Evolutionary conservation across 2,113 vertebrate species (phyloP).

Genomic region (Hippocampus mohnikei): DNA sequence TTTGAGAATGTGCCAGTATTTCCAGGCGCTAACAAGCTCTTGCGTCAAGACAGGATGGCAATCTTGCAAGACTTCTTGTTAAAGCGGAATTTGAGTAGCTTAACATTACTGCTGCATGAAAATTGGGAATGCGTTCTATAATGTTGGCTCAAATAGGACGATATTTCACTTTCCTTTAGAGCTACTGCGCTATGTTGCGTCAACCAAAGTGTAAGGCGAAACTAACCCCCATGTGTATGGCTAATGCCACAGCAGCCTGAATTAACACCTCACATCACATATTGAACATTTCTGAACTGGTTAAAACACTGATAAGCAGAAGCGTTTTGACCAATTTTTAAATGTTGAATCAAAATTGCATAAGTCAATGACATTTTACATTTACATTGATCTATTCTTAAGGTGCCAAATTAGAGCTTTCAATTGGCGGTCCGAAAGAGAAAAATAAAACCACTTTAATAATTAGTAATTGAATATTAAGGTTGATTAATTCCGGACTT

Average conservation of each 20-base stretch:
- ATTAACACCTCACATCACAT: too few relatives aligned
- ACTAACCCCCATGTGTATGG: too few relatives aligned
- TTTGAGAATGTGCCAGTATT: background rate
- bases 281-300: background rate
- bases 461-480: background rate
- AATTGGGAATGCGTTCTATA: background rate
- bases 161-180: background rate
- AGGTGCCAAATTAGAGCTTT: background rate
- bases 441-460: background rate
- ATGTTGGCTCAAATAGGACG: background rate
- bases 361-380: too few relatives aligned
- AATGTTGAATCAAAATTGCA: too few relatives aligned
- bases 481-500: background rate
- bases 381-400: background rate
- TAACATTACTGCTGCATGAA: background rate
- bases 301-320: background rate
- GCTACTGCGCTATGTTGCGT: background rate
- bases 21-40: background rate
- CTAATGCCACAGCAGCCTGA: too few relatives aligned
- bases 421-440: background rate
- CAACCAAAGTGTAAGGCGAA: background rate
- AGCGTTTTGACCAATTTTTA: background rate
- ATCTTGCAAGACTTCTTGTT: background rate
- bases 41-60: background rate
- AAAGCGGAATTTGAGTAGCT: background rate